Base-by-base conservation (phyloP, 2,113 vertebrate species). In the Hirundichthys speculiger region DNA sequence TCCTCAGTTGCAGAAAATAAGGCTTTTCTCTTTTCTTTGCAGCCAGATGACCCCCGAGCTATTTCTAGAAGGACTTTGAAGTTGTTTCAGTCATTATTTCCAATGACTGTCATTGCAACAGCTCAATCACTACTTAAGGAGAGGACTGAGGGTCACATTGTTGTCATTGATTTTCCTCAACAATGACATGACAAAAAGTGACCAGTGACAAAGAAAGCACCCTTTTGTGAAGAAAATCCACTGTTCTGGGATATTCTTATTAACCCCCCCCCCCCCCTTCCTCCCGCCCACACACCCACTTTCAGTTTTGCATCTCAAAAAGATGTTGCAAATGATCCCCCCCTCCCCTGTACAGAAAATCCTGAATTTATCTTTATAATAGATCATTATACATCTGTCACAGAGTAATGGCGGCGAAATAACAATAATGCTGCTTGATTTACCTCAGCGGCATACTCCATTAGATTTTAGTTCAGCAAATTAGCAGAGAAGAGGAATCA, bases 351-450 rank as follows among this genome's bases (percentile, higher is more conserved):
- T 77, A 77, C 83, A 83, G 64, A 75, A 83, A 73, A 83, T 61
- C 61, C 62, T 16, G 45, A 62, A 90, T 89, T 69, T 77, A 87
- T 90, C 83, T 88, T 86, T 74, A 73, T 81, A 90, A 89, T 83
- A 79, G 82, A 83, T 90, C 80, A 73, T 90, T 91, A 88, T 90
- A 82, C 85, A 91, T 89, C 86, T 90, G 87, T 76, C 85, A 86
- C 70, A 42, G 79, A 74, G 59, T 78, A 79, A 85, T 87, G 66
- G 84, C 71, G 55, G 75, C 22, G 38, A 85, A 83, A 80, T 86
- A 81, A 83, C 81, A 79, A 85, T 87, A 87, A 80, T 69, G 58
- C 68, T 55, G 77, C 80, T 75, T 91, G 88, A 91, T 90, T 91
- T 88, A 90, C 81, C 51, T 90, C 86, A 46, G 73, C 86, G 77